Conservation (phyloP, 2,113 vertebrate genomes). For the Seriola quinqueradiata region DNA sequence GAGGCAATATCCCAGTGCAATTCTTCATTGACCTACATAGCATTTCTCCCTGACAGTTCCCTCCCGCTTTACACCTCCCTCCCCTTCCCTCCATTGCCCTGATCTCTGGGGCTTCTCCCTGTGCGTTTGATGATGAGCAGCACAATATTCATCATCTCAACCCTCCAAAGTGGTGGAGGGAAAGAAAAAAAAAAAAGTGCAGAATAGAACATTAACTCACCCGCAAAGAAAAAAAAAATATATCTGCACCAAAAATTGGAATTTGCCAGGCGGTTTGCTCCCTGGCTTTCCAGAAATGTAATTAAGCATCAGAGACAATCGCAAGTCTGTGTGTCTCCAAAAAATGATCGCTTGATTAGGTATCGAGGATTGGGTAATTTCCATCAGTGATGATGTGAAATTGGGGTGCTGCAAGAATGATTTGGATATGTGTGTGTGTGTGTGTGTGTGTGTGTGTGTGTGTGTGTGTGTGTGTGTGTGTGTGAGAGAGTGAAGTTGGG, state of each 20-base stretch:
- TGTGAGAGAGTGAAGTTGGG: too few relatives aligned
- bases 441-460: constrained; percentile 8
- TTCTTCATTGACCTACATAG: constrained; percentile 84
- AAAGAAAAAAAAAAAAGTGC: constrained; percentile 17
- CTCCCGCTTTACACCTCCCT: constrained; percentile 32
- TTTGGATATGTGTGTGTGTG: constrained; percentile 25
- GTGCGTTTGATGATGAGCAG: constrained; percentile 72
- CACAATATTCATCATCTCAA: constrained; percentile 71
- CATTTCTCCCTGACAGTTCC: constrained; percentile 76
- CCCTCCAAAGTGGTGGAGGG: constrained; percentile 28
- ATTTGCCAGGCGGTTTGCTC: constrained; percentile 53
- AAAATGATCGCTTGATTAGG: constrained; percentile 76
- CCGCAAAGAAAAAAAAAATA: constrained; percentile 15
- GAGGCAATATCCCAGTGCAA: constrained; percentile 81
- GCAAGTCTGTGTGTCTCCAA: constrained; percentile 59
- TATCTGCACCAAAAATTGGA: constrained; percentile 43
- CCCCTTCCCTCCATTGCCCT: constrained; percentile 48
- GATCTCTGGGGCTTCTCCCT: constrained; percentile 68
- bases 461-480: constrained; percentile 1
- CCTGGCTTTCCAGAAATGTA: constrained; percentile 69
- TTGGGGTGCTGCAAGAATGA: constrained; percentile 67
- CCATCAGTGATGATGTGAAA: constrained; percentile 76
- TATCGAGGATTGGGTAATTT: constrained; percentile 75
- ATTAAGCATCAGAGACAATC: constrained; percentile 75
- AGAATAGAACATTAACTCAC: constrained; percentile 46